Conservation (phyloP, 2,113 vertebrate species). For the Galemys pyrenaicus region DNA sequence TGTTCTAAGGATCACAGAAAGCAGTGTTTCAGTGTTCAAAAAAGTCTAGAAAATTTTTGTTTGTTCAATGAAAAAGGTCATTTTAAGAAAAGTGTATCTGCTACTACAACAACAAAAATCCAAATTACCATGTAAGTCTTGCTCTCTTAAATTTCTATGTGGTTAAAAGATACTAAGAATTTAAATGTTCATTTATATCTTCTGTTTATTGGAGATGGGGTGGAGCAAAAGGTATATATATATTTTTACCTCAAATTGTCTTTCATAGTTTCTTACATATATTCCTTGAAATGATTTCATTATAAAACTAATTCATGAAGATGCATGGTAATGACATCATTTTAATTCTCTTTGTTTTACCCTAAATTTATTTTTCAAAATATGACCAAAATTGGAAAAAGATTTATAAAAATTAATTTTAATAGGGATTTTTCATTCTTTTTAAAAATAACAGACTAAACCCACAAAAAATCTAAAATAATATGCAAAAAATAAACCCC, state of each 20-base stretch:
- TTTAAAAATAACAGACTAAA: neutral
- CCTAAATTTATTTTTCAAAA: neutral
- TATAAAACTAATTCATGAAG: neutral
- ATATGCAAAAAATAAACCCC: neutral
- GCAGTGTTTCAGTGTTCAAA: neutral
- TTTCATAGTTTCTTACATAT: neutral
- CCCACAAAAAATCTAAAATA: neutral
- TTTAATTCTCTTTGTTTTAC: neutral
- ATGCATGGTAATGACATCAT: neutral
- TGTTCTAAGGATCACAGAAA: neutral
- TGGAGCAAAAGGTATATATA: neutral
- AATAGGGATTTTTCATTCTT: neutral
- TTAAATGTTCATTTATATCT: neutral
- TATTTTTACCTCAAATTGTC: neutral
- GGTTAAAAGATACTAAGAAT: neutral
- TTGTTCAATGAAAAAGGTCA: neutral
- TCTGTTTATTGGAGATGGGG: neutral
- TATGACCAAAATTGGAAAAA: neutral
- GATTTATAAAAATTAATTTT: neutral
- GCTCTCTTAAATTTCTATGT: neutral
- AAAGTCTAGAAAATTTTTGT: neutral
- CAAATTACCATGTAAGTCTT: neutral
- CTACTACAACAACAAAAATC: neutral
- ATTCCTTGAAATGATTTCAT: neutral
- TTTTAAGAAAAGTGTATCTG: neutral